Percentiles rank a stretch among this genome's conserved stretches.
Conservation (phyloP, 2,888 invertebrate species). For the Seira musarum region DNA sequence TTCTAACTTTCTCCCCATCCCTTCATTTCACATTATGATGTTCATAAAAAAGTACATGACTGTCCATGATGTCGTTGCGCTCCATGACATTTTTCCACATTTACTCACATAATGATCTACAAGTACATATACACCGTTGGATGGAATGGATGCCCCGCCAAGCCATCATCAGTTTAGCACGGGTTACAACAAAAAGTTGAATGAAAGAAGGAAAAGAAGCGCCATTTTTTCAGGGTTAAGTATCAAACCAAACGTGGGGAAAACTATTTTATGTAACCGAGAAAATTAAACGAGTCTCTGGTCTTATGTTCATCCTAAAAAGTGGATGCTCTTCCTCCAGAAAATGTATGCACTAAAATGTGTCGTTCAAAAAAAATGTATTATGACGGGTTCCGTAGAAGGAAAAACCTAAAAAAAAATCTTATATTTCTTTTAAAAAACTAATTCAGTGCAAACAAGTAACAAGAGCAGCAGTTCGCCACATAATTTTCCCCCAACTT, state of each 20-base stretch:
- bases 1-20: conserved; percentile 14
- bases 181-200: conserved; percentile 1
- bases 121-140: conserved; percentile 16
- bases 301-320: not conserved
- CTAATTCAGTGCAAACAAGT: conserved; percentile 35
- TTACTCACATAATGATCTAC: conserved; percentile 21
- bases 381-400: not conserved
- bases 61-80: conserved; percentile 15
- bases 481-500: not conserved
- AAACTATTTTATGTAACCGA: conserved; percentile 5
- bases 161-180: not conserved
- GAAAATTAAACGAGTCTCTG: conserved; percentile 30
- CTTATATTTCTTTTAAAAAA: conserved; percentile 21
- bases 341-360: too few relatives aligned
- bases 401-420: conserved; percentile 1
- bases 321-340: too few relatives aligned
- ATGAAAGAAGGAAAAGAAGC: not conserved
- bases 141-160: not conserved
- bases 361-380: not conserved
- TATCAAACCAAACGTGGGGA: not conserved
- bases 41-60: conserved; percentile 31
- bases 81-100: conserved; percentile 39
- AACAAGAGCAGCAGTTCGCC: not conserved
- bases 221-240: conserved; percentile 38
- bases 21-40: conserved; percentile 22